Percentiles rank a stretch among this genome's conserved stretches.
phyloP scores from a whole-genome alignment of 2,797 vertebrate genomes.

The Sitta carolinensis region DNA sequence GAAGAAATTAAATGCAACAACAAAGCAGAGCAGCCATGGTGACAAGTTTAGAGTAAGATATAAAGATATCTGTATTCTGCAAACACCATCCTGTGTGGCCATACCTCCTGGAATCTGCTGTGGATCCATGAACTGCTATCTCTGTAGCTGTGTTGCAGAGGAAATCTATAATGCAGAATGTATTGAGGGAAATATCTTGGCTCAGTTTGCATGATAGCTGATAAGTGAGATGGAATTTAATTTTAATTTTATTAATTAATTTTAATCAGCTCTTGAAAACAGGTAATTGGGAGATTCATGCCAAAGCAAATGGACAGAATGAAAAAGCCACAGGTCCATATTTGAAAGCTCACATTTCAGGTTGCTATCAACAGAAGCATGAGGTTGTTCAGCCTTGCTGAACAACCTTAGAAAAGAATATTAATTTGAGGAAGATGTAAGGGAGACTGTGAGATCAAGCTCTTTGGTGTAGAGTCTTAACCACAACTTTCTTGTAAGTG shows the following conservation, averaged over 20 bases:
- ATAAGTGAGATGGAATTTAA: neutral
- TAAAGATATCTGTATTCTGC: neutral
- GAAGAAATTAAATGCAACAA: slow-evolving; percentile 9
- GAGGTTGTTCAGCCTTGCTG: neutral
- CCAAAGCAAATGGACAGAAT: neutral
- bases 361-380: neutral
- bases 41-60: neutral
- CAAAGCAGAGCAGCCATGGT: neutral
- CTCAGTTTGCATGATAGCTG: neutral
- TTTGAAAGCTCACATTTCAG: neutral
- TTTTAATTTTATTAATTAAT: neutral
- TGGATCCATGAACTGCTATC: neutral
- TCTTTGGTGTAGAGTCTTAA: neutral
- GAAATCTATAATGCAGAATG: neutral
- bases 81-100: neutral
- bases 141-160: neutral
- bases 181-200: neutral
- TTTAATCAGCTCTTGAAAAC: neutral
- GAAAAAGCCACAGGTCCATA: neutral
- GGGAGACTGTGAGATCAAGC: neutral
- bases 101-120: neutral
- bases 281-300: neutral
- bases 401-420: neutral
- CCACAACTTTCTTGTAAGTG: neutral
- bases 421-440: neutral